A percentile compares a stretch with the other conserved stretches of the same genome.
These are phyloP conservation scores for Microcebus griseorufus DNA, from an alignment of 2,113 vertebrate genomes.

Conservation along the genomic window DNA sequence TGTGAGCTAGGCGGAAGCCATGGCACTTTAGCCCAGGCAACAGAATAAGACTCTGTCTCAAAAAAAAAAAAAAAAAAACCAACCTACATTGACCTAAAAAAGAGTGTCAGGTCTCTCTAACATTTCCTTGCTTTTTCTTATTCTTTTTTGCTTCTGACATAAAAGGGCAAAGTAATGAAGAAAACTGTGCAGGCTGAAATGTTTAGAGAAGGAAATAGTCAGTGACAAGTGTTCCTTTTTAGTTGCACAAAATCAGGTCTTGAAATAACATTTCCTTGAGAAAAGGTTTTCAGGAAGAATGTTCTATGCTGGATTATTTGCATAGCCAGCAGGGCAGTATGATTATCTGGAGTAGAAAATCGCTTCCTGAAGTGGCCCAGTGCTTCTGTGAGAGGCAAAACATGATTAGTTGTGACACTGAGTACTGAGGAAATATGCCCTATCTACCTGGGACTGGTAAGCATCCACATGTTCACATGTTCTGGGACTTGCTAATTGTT, in stretches of 20 bases:
- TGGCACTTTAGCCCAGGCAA: too few relatives aligned
- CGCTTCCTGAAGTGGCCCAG: background rate
- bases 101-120: background rate
- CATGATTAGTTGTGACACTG: conserved; percentile 12
- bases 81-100: background rate
- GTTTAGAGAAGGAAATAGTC: background rate
- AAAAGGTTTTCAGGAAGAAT: conserved; percentile 5
- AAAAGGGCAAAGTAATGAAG: conserved; percentile 37
- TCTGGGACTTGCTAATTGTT: background rate
- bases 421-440: background rate
- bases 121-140: background rate
- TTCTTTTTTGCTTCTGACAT: conserved; percentile 1
- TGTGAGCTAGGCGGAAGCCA: too few relatives aligned
- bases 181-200: background rate
- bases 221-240: background rate
- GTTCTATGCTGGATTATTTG: conserved; percentile 8
- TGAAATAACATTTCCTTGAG: conserved; percentile 38
- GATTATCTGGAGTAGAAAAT: conserved; percentile 53
- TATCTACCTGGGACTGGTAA: background rate
- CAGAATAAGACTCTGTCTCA: too few relatives aligned
- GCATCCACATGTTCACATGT: background rate
- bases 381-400: conserved; percentile 12
- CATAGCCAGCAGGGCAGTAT: conserved; percentile 30
- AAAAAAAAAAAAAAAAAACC: too few relatives aligned
- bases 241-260: conserved; percentile 5